Evolutionary conservation across 2,888 invertebrate genomes (phyloP).

Genomic region (Halictus quadricinctus): DNA sequence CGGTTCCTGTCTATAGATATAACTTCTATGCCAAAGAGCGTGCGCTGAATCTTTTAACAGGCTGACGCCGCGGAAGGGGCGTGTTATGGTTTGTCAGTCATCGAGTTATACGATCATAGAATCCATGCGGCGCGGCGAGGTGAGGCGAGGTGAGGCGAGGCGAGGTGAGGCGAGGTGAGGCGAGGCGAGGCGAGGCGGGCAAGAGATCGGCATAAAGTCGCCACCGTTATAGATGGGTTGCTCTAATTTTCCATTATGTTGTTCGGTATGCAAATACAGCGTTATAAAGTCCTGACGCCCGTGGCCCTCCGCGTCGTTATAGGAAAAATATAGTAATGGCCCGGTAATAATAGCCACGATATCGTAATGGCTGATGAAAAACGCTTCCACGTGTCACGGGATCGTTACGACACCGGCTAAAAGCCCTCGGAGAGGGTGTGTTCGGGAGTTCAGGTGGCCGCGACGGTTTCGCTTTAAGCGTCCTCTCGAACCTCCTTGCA

Average conservation of each 20-base stretch:
- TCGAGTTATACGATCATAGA: conserved; percentile 4
- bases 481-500: conserved; percentile 4
- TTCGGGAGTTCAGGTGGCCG: not conserved
- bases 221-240: conserved; percentile 6
- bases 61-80: not conserved
- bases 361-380: conserved; percentile 47
- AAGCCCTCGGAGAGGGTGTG: conserved; percentile 20
- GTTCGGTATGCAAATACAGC: conserved; percentile 13
- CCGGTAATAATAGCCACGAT: conserved; percentile 38
- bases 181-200: not conserved
- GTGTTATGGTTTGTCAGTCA: conserved; percentile 1
- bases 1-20: not conserved
- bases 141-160: too few relatives aligned
- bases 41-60: conserved; percentile 5
- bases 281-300: conserved; percentile 23
- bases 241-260: conserved; percentile 38
- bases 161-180: too few relatives aligned
- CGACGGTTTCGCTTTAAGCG: conserved; percentile 41
- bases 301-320: conserved; percentile 5
- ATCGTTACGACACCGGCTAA: conserved; percentile 37
- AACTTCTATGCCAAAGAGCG: not conserved
- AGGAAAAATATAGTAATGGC: conserved; percentile 50
- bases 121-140: not conserved
- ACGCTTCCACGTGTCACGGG: conserved; percentile 45
- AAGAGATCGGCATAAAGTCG: conserved; percentile 41